Evolutionary conservation across 2,888 invertebrate species (phyloP), one percentile per base, ranked within the genome.

Genomic region (Eremobia ochroleuca): DNA sequence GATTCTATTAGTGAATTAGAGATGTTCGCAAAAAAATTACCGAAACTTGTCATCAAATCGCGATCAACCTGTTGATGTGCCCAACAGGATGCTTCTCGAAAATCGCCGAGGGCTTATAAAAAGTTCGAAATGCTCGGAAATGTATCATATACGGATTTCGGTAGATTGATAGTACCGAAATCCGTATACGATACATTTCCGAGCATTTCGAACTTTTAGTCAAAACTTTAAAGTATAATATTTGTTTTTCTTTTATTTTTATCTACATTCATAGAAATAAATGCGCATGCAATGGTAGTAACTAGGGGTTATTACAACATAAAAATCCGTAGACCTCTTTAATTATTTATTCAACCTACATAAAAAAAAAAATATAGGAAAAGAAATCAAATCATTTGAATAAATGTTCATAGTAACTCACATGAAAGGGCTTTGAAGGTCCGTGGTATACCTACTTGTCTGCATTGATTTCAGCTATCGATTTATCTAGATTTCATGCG

Each of bases 1-100:
- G 91, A 95, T 93, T 94, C 92, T 95, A 95, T 96, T 95, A 95
- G 94, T 88, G 88, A 88, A 90, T 86, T 87, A 79, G 83, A 83
- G 79, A 82, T 68, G 71, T 88, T 89, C 85, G 89, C 89, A 92
- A 92, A 93, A 93, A 92, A 67, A 31, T 2, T 37, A 61, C 43
- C 69, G 72, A 64, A 88, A 87, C 87, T 89, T 95, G 94, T 95
- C 95, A 94, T 95, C 95, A 94, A 93, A 93, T 86, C 77, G 91
- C 90, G 73, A 93, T 93, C 92, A 93, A 85, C 80, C 83, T 79
- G 85, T 83, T 69, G 74, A 67, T 70, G 67, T 68, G 62, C 79
- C 46, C 66, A 61, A 77, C 69, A 76, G 77, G 79, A 68, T 77
- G 76, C 80, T 64, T 73, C 43, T 66, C 65, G 65, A 82, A 74